Base-by-base conservation (phyloP, 1,140 invertebrate genomes). In the Euura saliciscinereae region DNA sequence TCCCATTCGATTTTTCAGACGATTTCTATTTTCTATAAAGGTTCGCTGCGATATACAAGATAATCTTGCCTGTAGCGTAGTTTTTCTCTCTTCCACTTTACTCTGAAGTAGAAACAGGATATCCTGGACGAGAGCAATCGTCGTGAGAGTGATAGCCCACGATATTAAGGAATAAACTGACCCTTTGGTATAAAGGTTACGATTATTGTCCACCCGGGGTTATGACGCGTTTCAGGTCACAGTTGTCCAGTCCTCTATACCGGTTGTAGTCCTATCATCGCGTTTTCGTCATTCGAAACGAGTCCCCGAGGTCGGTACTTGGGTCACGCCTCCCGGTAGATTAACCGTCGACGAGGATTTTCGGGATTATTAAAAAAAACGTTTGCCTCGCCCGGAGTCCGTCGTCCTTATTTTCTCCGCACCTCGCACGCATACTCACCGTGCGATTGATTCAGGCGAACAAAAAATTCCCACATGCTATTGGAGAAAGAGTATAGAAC, bases 121-220 rank as follows among this genome's bases (percentile, higher is more conserved):
- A n/a, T n/a, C 51, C 8, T 8, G 51, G 5, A n/a, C 51, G 51
- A n/a, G 51, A n/a, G 2, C 51, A 59, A 59, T 59, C 51, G 51
- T 59, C 51, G 51, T 59, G 13, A 59, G 51, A 59, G 51, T 59
- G 8, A 59, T 59, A 59, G 51, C 51, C 51, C 51, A n/a, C 51
- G 51, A 59, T 59, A 59, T 59, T 59, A 59, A 59, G 51, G 51
- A 59, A 59, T 59, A 59, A 59, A 59, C 51, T 59, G 51, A 59
- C 51, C 51, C 51, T n/a, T 59, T n/a, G 51, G 51, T 59, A 59
- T 59, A 59, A 59, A 59, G 3, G 51, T 59, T 59, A 59, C 51
- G 51, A 59, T 59, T 59, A 59, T 59, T 59, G 51, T 59, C 51
- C 51, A 59, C 51, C 51, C 51, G 51, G 51, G 51, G 51, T 59